phyloP scores from a whole-genome alignment of 1,140 invertebrate species.

The Saccostrea echinata region DNA sequence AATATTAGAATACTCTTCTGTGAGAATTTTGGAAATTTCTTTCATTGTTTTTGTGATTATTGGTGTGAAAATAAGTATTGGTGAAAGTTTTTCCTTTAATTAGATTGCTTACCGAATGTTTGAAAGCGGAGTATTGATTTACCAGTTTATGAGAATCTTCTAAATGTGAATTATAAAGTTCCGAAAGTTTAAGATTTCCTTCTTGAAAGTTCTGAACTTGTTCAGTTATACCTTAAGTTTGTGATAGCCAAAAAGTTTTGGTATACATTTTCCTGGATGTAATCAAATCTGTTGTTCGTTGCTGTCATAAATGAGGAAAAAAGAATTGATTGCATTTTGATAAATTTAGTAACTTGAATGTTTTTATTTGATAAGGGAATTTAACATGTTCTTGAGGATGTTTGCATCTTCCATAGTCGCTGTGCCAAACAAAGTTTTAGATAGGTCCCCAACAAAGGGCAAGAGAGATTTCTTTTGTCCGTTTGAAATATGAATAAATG shows the following conservation, averaged over 20 bases:
- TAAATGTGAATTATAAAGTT: not conserved
- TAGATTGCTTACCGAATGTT: not conserved
- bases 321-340: conserved; percentile 40
- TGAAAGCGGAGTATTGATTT: not conserved
- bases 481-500: not conserved
- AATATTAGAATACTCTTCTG: conserved; percentile 44
- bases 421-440: conserved; percentile 50
- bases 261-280: conserved; percentile 37
- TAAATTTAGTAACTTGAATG: too few relatives aligned
- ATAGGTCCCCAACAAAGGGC: conserved; percentile 45
- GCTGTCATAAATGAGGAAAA: conserved; percentile 51
- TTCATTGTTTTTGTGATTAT: conserved; percentile 31
- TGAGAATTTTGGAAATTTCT: conserved; percentile 41
- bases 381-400: conserved; percentile 40
- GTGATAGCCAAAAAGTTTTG: conserved; percentile 31
- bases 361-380: conserved; percentile 42
- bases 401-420: conserved; percentile 51
- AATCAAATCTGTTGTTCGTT: conserved; percentile 40
- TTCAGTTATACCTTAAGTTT: not conserved
- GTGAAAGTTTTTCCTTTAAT: conserved; percentile 49
- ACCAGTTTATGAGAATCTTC: not conserved
- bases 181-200: not conserved
- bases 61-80: conserved; percentile 43
- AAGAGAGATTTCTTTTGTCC: conserved; percentile 11
- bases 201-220: conserved; percentile 26